phyloP scores from a whole-genome alignment of 2,113 vertebrate genomes.

The Perccottus glenii region DNA sequence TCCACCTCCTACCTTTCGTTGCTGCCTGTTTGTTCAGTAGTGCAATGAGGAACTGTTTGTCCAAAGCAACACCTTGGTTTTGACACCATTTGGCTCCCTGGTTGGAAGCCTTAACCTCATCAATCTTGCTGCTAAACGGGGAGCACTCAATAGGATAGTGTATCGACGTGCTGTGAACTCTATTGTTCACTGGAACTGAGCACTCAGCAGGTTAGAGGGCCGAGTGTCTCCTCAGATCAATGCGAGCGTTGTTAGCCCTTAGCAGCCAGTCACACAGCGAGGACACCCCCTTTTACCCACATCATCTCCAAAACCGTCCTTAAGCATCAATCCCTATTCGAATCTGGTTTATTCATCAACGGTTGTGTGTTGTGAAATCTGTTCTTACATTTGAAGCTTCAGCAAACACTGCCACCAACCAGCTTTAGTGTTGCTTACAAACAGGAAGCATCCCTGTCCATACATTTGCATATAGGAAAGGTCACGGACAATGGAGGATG shows the following conservation, averaged over 20 bases:
- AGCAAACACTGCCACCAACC: conserved; percentile 9
- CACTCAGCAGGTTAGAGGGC: conserved; percentile 84
- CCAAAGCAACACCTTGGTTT: conserved; percentile 68
- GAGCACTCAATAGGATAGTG: conserved; percentile 78
- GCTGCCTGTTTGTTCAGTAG: background rate
- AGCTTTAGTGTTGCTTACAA: conserved; percentile 2
- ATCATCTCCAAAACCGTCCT: conserved; percentile 34
- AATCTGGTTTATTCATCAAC: conserved; percentile 24
- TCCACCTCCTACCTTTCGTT: conserved; percentile 4
- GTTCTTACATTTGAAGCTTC: background rate
- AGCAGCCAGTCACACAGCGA: conserved; percentile 61
- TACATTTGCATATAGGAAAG: conserved; percentile 68
- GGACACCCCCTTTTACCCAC: conserved; percentile 21
- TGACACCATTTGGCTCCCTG: conserved; percentile 70
- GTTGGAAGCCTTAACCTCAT: conserved; percentile 79
- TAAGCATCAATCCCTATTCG: conserved; percentile 19
- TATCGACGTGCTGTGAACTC: conserved; percentile 80
- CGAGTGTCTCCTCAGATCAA: conserved; percentile 81
- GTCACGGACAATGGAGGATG: conserved; percentile 55
- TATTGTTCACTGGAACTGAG: conserved; percentile 82
- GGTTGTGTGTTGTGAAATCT: too few species aligned
- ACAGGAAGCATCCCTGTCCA: conserved; percentile 24
- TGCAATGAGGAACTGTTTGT: conserved; percentile 40
- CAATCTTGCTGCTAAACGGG: conserved; percentile 80
- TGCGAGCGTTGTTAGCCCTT: conserved; percentile 75